Conservation (phyloP, 2,113 vertebrate species). For the Oplegnathus fasciatus region DNA sequence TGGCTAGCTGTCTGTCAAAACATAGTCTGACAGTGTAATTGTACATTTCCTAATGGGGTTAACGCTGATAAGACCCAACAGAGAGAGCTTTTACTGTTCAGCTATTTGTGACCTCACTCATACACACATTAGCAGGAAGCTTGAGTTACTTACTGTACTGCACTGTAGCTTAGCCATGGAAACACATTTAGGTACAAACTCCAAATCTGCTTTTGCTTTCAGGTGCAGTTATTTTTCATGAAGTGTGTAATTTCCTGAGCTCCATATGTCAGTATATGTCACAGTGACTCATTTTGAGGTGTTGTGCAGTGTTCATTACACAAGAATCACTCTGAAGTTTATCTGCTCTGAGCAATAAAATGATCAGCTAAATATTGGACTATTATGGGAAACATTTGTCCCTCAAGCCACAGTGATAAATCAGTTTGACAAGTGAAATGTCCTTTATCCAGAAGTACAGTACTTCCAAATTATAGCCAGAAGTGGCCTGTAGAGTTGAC, state of each 20-base stretch:
- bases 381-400: not conserved
- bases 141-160: not conserved
- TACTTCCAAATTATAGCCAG: not conserved
- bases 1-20: slow-evolving; percentile 45
- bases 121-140: not conserved
- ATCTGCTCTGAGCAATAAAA: slow-evolving; percentile 6
- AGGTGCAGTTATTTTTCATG: not conserved
- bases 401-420: not conserved
- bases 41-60: not conserved
- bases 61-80: not conserved
- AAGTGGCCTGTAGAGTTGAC: not conserved
- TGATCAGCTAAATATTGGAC: not conserved
- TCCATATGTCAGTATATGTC: rapidly evolving
- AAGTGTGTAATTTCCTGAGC: not conserved
- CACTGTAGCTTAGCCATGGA: not conserved
- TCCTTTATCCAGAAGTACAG: too few species aligned
- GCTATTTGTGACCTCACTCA: not conserved
- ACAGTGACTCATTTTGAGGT: not conserved
- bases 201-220: not conserved
- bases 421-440: not conserved
- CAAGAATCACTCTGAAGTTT: not conserved
- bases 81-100: not conserved
- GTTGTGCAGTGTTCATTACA: not conserved
- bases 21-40: not conserved
- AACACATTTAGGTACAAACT: not conserved